phyloP scores from a whole-genome alignment of 1,140 invertebrate species.

The Cyrtorhinus lividipennis region DNA sequence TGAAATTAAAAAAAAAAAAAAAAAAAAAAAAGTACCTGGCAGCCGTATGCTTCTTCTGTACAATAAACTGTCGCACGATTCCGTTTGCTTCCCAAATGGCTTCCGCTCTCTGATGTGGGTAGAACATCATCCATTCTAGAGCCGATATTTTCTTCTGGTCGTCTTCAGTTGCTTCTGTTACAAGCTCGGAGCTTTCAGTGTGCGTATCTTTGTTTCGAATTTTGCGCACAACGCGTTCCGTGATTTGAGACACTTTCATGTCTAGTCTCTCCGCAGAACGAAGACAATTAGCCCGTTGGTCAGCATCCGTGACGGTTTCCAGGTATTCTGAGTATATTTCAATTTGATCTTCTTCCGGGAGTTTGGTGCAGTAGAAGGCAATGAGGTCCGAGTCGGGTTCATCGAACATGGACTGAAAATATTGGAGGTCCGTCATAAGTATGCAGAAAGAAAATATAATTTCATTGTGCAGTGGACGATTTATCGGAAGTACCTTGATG shows the following conservation, averaged over 20 bases:
- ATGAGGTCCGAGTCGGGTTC: slow-evolving; percentile 60
- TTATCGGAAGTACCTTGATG: slow-evolving; percentile 37
- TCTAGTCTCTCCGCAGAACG: slow-evolving; percentile 51
- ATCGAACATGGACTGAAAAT: slow-evolving; percentile 51
- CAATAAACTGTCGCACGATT: slow-evolving; percentile 69
- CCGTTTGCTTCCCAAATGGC: slow-evolving; percentile 74
- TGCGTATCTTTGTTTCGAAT: slow-evolving; percentile 34
- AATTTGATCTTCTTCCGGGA: slow-evolving; percentile 56
- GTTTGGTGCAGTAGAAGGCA: slow-evolving; percentile 65
- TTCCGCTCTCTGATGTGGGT: slow-evolving; percentile 60
- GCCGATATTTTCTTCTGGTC: slow-evolving; percentile 65
- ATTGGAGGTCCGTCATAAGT: too few relatives aligned
- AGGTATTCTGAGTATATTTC: slow-evolving; percentile 63
- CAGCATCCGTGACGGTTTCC: slow-evolving; percentile 46
- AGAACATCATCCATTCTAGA: slow-evolving; percentile 76
- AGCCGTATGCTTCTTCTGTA: slow-evolving; percentile 46
- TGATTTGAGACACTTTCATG: slow-evolving; percentile 70
- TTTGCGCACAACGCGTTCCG: slow-evolving; percentile 66
- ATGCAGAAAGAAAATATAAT: not conserved
- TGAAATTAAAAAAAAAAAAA: too few relatives aligned
- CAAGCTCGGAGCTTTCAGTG: not conserved
- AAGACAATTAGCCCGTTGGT: slow-evolving; percentile 44
- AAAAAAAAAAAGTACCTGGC: slow-evolving; percentile 32
- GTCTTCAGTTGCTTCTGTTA: slow-evolving; percentile 35
- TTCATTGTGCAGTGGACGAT: too few relatives aligned